These are phyloP conservation scores for Laspeyria flexula DNA, from an alignment of 2,888 invertebrate species.

Conservation along the genomic window DNA sequence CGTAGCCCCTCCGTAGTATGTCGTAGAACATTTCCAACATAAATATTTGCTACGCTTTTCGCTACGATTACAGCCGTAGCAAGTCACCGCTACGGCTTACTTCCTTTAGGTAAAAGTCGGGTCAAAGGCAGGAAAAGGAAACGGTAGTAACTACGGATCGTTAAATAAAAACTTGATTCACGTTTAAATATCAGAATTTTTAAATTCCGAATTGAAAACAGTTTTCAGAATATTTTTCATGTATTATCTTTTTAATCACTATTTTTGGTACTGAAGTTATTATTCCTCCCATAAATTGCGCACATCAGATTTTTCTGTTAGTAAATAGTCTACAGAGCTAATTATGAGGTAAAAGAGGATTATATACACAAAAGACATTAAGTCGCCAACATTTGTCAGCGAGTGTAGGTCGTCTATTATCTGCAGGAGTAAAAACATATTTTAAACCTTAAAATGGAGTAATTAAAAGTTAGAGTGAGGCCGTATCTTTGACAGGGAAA, in stretches of 20 bases:
- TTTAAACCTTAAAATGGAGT: not conserved
- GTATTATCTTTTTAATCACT: too few relatives aligned
- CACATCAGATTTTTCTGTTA: too few relatives aligned
- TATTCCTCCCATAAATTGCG: too few relatives aligned
- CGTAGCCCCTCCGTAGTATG: slow-evolving; percentile 25
- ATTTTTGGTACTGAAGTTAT: too few relatives aligned
- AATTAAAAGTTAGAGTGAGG: slow-evolving; percentile 11
- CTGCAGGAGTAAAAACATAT: too few relatives aligned
- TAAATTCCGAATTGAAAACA: slow-evolving; percentile 11
- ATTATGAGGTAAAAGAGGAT: too few relatives aligned
- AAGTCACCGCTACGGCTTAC: slow-evolving; percentile 29
- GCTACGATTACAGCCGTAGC: slow-evolving; percentile 36
- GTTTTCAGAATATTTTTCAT: too few relatives aligned
- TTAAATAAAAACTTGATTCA: slow-evolving; percentile 38
- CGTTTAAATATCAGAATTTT: slow-evolving; percentile 32
- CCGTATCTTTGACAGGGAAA: too few relatives aligned
- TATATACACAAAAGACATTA: too few relatives aligned
- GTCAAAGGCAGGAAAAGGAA: slow-evolving; percentile 53
- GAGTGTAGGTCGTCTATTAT: too few relatives aligned
- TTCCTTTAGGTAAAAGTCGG: slow-evolving; percentile 41
- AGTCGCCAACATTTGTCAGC: too few relatives aligned
- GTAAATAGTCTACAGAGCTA: too few relatives aligned
- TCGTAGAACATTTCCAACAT: slow-evolving; percentile 35
- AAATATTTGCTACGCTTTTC: slow-evolving; percentile 45
- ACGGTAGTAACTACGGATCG: slow-evolving; percentile 36